Conservation (phyloP, 2,113 vertebrate species). For the Plectropomus leopardus region DNA sequence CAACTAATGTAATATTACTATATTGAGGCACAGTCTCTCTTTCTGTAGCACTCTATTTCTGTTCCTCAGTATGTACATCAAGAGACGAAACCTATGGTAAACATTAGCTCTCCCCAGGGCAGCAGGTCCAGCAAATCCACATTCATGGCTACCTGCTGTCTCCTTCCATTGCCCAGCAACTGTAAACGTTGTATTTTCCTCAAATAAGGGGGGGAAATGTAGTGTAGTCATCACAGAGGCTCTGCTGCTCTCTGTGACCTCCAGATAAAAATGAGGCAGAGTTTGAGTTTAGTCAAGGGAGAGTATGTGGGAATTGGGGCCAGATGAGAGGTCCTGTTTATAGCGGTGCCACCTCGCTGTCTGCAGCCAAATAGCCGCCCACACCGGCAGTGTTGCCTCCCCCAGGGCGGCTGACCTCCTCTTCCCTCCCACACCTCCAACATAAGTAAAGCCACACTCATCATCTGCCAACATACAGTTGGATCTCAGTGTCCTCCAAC, state of each 20-base stretch:
- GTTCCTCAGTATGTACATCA: slow-evolving; percentile 7
- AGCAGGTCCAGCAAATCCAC: slow-evolving; percentile 15
- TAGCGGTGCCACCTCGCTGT: slow-evolving; percentile 59
- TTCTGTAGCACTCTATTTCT: slow-evolving; percentile 4
- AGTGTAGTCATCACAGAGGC: slow-evolving; percentile 40
- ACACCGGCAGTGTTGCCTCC: slow-evolving; percentile 39
- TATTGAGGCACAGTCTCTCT: background rate
- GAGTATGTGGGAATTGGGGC: slow-evolving; percentile 62
- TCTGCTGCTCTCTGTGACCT: slow-evolving; percentile 46
- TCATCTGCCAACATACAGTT: slow-evolving; percentile 18
- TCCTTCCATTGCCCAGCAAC: background rate
- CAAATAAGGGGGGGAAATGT: slow-evolving; percentile 9
- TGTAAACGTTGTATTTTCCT: slow-evolving; percentile 7
- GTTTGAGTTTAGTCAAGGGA: slow-evolving; percentile 51
- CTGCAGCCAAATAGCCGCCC: slow-evolving; percentile 66
- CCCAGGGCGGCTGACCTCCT: slow-evolving; percentile 45
- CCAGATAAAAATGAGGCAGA: slow-evolving; percentile 52
- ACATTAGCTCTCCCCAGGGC: slow-evolving; percentile 20
- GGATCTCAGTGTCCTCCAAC: slow-evolving; percentile 15
- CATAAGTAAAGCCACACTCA: slow-evolving; percentile 17
- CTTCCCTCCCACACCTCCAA: slow-evolving; percentile 54
- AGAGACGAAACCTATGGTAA: background rate
- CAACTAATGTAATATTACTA: background rate
- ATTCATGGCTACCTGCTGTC: slow-evolving; percentile 27
- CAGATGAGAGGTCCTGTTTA: slow-evolving; percentile 71